Evolutionary conservation across 2,113 vertebrate genomes (phyloP).

Genomic region (Strigops habroptila): DNA sequence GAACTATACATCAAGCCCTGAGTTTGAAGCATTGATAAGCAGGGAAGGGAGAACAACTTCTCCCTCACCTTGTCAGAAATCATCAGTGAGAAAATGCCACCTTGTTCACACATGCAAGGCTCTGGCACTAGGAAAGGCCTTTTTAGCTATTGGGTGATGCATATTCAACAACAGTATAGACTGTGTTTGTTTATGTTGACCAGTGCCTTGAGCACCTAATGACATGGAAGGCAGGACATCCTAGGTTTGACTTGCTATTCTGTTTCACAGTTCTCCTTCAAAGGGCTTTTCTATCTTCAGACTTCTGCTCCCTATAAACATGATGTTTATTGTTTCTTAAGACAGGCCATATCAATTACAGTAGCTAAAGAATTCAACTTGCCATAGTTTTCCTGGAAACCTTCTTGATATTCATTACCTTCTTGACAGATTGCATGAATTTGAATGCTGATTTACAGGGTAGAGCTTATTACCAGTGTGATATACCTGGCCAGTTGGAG

Average conservation of each 20-base stretch:
- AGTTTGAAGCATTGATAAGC: background rate
- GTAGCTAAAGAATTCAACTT: background rate
- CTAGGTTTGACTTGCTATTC: background rate
- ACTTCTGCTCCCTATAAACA: background rate
- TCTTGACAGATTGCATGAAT: background rate
- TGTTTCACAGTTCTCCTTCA: background rate
- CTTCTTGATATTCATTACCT: constrained; percentile 1
- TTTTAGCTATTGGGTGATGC: background rate
- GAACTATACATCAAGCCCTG: background rate
- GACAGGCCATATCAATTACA: background rate
- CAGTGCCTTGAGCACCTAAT: background rate
- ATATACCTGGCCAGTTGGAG: background rate
- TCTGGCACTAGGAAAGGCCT: constrained; percentile 3
- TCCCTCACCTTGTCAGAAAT: constrained; percentile 42
- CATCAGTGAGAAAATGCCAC: constrained; percentile 49
- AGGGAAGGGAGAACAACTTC: background rate
- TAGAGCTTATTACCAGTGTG: background rate
- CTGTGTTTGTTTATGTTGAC: background rate
- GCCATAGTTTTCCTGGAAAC: background rate
- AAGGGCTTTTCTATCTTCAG: background rate
- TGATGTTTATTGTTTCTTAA: background rate
- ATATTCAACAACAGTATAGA: background rate
- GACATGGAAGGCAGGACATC: background rate
- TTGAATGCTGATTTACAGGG: constrained; percentile 12
- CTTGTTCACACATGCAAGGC: background rate